A percentile compares a stretch with the other conserved stretches of the same genome.
Conservation (phyloP, 2,888 invertebrate genomes). For the Tachina lurida region DNA sequence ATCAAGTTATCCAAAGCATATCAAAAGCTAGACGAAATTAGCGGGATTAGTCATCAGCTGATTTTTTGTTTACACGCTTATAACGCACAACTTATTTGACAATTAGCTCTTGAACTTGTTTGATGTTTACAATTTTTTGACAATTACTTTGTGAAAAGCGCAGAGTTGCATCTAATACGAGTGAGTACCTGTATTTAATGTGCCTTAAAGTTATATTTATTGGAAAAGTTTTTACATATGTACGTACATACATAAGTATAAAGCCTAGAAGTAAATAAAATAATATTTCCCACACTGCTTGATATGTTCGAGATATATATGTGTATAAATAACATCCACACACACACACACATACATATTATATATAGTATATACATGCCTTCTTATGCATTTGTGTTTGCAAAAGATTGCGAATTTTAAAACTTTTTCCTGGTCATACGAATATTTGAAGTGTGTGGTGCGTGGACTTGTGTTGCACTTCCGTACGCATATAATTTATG, state of each 20-base stretch:
- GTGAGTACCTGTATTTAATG: too few species aligned
- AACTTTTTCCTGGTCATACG: constrained; percentile 66
- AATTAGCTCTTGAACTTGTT: too few species aligned
- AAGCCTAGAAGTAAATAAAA: constrained; percentile 63
- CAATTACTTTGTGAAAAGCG: too few species aligned
- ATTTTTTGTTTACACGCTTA: too few species aligned
- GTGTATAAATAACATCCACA: not conserved
- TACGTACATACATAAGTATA: not conserved
- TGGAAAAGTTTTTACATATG: too few species aligned
- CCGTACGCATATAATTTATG: constrained; percentile 72
- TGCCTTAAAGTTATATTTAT: too few species aligned
- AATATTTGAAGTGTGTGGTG: constrained; percentile 56
- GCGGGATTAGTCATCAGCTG: too few species aligned
- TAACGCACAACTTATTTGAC: too few species aligned
- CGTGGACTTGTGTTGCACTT: constrained; percentile 54
- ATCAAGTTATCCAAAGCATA: too few species aligned
- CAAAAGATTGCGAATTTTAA: constrained; percentile 33
- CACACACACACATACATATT: constrained; percentile 14
- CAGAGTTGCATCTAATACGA: too few species aligned
- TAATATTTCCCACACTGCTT: constrained; percentile 27
- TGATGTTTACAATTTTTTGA: too few species aligned
- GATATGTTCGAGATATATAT: constrained; percentile 13
- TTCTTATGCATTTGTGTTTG: constrained; percentile 51
- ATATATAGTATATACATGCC: not conserved
- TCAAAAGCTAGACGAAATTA: too few species aligned